These are phyloP conservation scores for Xyliphius kryptos DNA, from an alignment of 2,113 vertebrate species.

Conservation along the genomic window DNA sequence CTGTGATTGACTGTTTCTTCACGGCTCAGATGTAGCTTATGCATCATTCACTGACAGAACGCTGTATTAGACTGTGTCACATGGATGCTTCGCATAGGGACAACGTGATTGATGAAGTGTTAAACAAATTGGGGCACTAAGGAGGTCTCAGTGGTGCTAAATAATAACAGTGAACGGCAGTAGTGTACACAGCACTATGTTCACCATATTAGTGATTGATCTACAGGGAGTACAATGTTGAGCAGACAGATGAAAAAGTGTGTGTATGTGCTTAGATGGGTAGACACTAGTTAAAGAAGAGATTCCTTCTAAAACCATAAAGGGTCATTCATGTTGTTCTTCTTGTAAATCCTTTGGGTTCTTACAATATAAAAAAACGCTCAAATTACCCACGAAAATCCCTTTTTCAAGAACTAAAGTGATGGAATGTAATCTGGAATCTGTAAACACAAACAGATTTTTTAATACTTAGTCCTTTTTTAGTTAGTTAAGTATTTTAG, in stretches of 20 bases:
- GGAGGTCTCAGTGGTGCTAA: slow-evolving; percentile 37
- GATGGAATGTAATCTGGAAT: too few relatives aligned
- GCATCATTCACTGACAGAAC: slow-evolving; percentile 36
- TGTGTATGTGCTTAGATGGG: background rate
- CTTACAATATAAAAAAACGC: too few relatives aligned
- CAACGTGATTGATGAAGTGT: slow-evolving; percentile 39
- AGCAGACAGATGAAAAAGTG: slow-evolving; percentile 13
- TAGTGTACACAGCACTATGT: slow-evolving; percentile 28
- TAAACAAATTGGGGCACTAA: slow-evolving; percentile 42
- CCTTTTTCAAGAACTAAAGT: too few relatives aligned
- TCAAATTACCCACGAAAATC: too few relatives aligned
- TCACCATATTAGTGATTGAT: slow-evolving; percentile 17
- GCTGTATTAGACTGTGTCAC: slow-evolving; percentile 31
- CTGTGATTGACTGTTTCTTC: slow-evolving; percentile 35
- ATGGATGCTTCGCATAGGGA: slow-evolving; percentile 20
- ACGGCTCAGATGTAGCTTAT: slow-evolving; percentile 27
- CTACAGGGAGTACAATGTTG: slow-evolving; percentile 8
- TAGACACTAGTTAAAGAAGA: too few relatives aligned
- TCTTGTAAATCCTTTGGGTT: too few relatives aligned
- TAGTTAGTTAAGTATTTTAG: too few relatives aligned
- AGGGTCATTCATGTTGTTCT: too few relatives aligned
- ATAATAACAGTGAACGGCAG: slow-evolving; percentile 36
- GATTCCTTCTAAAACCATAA: too few relatives aligned
- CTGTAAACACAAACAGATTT: too few relatives aligned
- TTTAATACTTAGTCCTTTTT: too few relatives aligned